Evolutionary conservation across 2,888 invertebrate genomes (phyloP).

Genomic region (Pristionchus fissidentatus): DNA sequence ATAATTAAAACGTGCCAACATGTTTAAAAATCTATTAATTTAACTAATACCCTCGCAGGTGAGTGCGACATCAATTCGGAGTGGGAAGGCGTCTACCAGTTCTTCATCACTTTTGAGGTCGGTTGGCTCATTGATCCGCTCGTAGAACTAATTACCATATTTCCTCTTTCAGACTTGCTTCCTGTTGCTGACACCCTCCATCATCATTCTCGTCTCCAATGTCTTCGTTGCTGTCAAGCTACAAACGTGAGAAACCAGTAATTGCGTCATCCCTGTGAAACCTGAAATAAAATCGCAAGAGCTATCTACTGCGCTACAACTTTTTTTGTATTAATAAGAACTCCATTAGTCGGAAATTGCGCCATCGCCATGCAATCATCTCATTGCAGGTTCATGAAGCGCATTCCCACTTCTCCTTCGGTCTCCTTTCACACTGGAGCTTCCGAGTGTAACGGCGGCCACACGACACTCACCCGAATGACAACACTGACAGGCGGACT

Average conservation of each 20-base stretch:
- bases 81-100: conserved; percentile 65
- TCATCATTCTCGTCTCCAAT: conserved; percentile 69
- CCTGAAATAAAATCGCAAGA: background rate
- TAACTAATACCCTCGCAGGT: no score
- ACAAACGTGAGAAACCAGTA: conserved; percentile 54
- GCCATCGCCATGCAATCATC: background rate
- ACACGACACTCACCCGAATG: conserved; percentile 27
- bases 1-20: no score
- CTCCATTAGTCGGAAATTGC: no score
- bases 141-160: background rate
- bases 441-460: background rate
- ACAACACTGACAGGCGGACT: conserved; percentile 29
- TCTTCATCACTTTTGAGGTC: conserved; percentile 61
- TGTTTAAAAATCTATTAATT: background rate
- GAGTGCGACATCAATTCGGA: conserved; percentile 68
- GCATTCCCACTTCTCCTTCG: conserved; percentile 66
- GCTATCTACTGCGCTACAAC: no score
- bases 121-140: background rate
- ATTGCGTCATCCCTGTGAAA: background rate
- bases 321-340: no score
- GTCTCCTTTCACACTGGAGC: conserved; percentile 70
- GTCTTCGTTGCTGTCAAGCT: conserved; percentile 70
- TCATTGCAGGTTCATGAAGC: conserved; percentile 53
- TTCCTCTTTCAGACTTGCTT: conserved; percentile 60
- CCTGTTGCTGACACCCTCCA: conserved; percentile 68